Conservation (phyloP, 2,888 invertebrate genomes). For the Lysandra coridon region DNA sequence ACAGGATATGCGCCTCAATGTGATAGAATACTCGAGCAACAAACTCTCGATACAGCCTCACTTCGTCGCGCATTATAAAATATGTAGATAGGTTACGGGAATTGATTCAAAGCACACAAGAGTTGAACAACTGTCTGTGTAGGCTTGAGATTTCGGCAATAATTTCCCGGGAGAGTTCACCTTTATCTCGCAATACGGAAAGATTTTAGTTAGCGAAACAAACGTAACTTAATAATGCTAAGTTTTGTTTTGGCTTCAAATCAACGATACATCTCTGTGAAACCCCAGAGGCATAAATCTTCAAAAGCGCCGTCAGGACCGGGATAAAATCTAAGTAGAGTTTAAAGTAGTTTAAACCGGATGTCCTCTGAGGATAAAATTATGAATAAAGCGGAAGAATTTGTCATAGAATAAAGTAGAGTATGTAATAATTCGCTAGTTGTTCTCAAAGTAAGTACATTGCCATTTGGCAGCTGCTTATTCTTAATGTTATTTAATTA, state of each 20-base stretch:
- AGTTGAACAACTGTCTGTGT: constrained; percentile 67
- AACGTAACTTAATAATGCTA: constrained; percentile 26
- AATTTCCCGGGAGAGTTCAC: constrained; percentile 74
- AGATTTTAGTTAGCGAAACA: constrained; percentile 50
- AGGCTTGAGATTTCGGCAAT: constrained; percentile 73
- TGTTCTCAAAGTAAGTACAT: not conserved
- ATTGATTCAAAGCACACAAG: constrained; percentile 78
- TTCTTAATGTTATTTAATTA: not conserved
- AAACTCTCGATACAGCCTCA: constrained; percentile 55
- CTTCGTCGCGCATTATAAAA: constrained; percentile 74
- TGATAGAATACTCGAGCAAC: constrained; percentile 5
- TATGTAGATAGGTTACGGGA: constrained; percentile 79
- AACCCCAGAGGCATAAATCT: constrained; percentile 22
- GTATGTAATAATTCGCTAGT: not conserved
- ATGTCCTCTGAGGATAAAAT: not conserved
- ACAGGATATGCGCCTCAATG: constrained; percentile 8
- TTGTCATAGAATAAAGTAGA: not conserved
- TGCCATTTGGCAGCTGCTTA: not conserved
- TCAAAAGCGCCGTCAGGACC: not conserved
- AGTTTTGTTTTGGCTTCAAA: constrained; percentile 24
- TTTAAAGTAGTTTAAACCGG: constrained; percentile 14
- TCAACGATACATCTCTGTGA: not conserved
- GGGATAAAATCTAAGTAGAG: constrained; percentile 5
- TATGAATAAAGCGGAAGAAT: not conserved
- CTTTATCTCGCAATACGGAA: constrained; percentile 71